Evolutionary conservation across 1,140 invertebrate species (phyloP), one percentile per base, ranked within the genome.

Genomic region (Zophobas morio): DNA sequence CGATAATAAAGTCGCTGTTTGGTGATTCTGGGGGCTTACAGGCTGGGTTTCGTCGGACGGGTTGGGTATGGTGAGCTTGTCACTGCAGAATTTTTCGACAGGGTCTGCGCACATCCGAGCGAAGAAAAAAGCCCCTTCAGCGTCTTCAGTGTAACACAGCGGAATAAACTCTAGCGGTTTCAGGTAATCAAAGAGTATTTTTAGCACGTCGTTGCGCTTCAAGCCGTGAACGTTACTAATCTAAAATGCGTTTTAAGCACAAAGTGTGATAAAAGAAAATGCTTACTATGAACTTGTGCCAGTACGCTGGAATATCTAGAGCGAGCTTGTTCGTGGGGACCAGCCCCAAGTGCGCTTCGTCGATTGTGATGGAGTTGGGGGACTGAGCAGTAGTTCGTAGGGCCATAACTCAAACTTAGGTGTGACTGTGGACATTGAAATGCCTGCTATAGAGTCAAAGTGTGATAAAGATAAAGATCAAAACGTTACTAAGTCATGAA

Each of bases 131-230:
- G 86, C 83, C 49, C 87, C 84, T 1, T 84, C 80, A 0, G 85
- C 85, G 1, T 81, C 79, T 6, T 81, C 74, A 37, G 86, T 85
- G 82, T 88, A 90, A 32, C 79, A 84, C 0, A 90, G 86, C 4
- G 89, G 89, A 39, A 90, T 87, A 1, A 90, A 81, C 70, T 90
- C 88, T 1, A 85, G 82, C 2, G 89, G 89, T 57, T 88, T 84
- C 0, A 88, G 83, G 6, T 86, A 79, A 39, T 85, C 84, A 20
- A 90, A 70, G 39, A 90, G 87, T 6, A 85, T 83, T 81, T 85
- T 86, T 37, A 90, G 73, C 5, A 89, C 82, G 6, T 78, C 56
- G 75, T 90, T 87, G 54, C 87, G 86, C 6, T 86, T 80, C 40
- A 84, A 84, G 1, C 79, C 76, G 1, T 78, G 83, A 5, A 87